Conservation (phyloP, 2,113 vertebrate genomes). For the Cyprinodon brontotheroides region DNA sequence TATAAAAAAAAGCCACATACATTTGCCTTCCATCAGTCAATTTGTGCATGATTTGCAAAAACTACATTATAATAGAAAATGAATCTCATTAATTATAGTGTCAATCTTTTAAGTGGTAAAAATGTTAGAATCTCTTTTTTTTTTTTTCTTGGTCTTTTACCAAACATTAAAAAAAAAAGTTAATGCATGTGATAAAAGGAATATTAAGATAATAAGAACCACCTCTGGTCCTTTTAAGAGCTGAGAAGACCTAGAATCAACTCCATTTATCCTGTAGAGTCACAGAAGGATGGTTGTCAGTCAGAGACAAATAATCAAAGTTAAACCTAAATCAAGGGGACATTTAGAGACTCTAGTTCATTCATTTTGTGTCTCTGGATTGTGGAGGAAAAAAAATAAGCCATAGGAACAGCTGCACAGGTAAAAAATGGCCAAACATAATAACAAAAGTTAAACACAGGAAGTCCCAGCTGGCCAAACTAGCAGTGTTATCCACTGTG, state of each 20-base stretch:
- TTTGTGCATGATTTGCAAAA: constrained; percentile 47
- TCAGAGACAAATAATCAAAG: no score
- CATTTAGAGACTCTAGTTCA: no score
- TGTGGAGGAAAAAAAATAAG: not conserved
- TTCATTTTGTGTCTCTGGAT: not conserved
- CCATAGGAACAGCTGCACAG: constrained; percentile 1
- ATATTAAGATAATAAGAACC: constrained; percentile 26
- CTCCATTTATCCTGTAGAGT: not conserved
- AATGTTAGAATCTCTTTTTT: constrained; percentile 36
- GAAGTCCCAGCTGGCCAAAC: not conserved
- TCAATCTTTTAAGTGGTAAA: constrained; percentile 67
- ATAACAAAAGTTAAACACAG: not conserved
- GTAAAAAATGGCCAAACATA: not conserved
- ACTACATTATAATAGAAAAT: constrained; percentile 49
- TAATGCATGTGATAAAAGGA: not conserved
- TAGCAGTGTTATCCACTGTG: not conserved
- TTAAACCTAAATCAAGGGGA: not conserved
- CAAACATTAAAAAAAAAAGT: not conserved
- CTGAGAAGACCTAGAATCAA: not conserved
- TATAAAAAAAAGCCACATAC: constrained; percentile 62
- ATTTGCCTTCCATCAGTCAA: constrained; percentile 58
- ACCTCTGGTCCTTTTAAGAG: not conserved
- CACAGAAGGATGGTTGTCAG: not conserved
- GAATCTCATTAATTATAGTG: constrained; percentile 44
- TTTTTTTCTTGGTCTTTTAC: constrained; percentile 51